Evolutionary conservation across 2,113 vertebrate genomes (phyloP), one percentile per base, ranked within the genome.

Genomic region (Eclectus roratus): DNA sequence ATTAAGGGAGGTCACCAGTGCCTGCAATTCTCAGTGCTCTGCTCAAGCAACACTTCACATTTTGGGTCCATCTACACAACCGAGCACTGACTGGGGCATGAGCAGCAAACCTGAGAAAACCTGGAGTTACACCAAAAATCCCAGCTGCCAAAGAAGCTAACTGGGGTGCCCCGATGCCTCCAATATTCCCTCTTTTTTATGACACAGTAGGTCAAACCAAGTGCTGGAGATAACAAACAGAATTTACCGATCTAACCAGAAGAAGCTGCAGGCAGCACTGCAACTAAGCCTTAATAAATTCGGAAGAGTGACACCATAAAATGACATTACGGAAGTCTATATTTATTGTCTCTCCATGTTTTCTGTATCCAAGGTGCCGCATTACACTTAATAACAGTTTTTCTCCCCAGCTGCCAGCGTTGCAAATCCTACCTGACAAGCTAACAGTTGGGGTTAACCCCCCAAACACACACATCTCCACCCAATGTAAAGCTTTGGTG

Each of bases 311-410:
- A 88, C 89, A 88, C 79, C 33, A 52, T 13, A 29, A 91, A 90
- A 83, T 43, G 82, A 74, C 82, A 86, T 68, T 71, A 78, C 16
- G 15, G 88, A 90, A 83, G 83, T 60, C 92, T 87, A 56, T 83
- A 66, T 80, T 94, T 90, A 90, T 79, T 83, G 80, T 52, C 85
- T 86, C 80, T 80, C 91, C 82, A 47, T 78, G 90, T 69, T 72
- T 76, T 71, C 72, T 3, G 11, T 61, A 85, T 74, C 84, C 94
- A 79, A 37, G 88, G 93, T 69, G 61, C 83, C 11, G 1, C 23
- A 0, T 92, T 88, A 95, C 85, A 53, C 66, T 92, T 96, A 91
- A 90, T 84, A 90, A 94, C 85, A 88, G 88, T 53, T 92, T 78
- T 91, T 50, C 69, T 78, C 72, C 69, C 77, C 50, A 65, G 77